Base-by-base conservation (phyloP, 2,797 vertebrate species). In the Pangasius larnaudii region DNA sequence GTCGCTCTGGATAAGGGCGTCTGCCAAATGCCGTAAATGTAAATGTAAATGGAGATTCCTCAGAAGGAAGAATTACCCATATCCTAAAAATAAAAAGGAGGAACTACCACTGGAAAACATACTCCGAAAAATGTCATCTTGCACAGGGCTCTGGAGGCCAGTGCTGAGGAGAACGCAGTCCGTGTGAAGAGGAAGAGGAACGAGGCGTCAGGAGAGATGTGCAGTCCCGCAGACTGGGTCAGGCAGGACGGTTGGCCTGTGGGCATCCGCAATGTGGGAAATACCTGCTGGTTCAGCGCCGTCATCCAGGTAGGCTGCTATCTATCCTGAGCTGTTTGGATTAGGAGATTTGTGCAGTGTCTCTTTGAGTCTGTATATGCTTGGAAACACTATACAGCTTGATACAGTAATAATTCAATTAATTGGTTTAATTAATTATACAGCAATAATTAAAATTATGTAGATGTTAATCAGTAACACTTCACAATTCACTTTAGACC, bases 261-360 rank as follows among this genome's bases (percentile, higher is more conserved):
- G n/a, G 98, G 98, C 13, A 96, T 99, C 90, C 98, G 98, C 75
- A 99, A 99, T 2, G 96, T 99, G 0, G 98, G 98, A 27, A 99
- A 99, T 90, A 99, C 98, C 0, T 99, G 98, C 93, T 99, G 98
- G 98, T 99, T 99, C 94, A 99, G 98, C n/a, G 98, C 98, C 2
- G 98, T 99, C 89, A 99, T 99, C 94, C 98, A 99, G 97, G 98
- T 99, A 93, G 91, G 93, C 13, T 33, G 10, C n/a, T 56, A 46
- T 85, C n/a, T 77, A 65, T 63, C 67, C 61, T 58, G 24, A 0
- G 1, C 42, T 3, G 8, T 65, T 65, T 65, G 14, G 1, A 49
- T 22, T 33, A 30, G 1, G n/a, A 30, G 27, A 33, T 46, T 81
- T 63, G 7, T 49, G 36, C 24, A 82, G 27, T n/a, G 3, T 59